Base-by-base conservation (phyloP, 2,888 invertebrate genomes). In the Yponomeuta cagnagella region DNA sequence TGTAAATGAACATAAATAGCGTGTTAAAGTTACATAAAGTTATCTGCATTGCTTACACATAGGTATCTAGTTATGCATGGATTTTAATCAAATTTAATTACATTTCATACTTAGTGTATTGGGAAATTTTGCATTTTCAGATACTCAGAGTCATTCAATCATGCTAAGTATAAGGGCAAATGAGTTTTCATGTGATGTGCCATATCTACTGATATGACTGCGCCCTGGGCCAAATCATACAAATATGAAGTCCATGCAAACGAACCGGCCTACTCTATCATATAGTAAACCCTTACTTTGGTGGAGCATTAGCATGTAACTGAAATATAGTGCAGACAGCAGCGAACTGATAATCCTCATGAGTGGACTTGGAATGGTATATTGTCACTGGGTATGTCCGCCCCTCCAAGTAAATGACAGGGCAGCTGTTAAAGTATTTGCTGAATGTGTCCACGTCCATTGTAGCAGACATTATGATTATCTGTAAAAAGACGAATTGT, bases 391-490 rank as follows among this genome's bases (percentile, higher is more conserved):
- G 96, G 86, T 94, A 96, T 58, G 97, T 97, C 74, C 98, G 92
- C 0, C 99, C 99, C 86, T 98, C 96, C 67, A 99, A 90, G 84
- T 98, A 98, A 77, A 98, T 93, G 0, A 97, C 97, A 68, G 96
- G 95, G 69, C 97, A 97, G 72, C 95, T 94, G 78, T 96, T 94
- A 84, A 98, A 99, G 85, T 98, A 99, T 74, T 94, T 93, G 58
- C 96, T 95, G 86, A 99, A 98, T 79, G 97, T 96, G 85, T 98
- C 97, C 10, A 98, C 97, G 88, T 98, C 97, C 97, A 98, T 98
- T 15, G 98, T 98, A 0, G 98, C 98, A 0, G 98, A 98, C 95
- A 98, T 98, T 69, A 98, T 93, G 58, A 98, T 94, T 33, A 97
- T 89, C 96, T 96, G 82, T 69, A 93, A 87, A 33, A 65, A 31